Evolutionary conservation across 1,140 invertebrate species (phyloP).

Genomic region (Monochamus saltuarius): DNA sequence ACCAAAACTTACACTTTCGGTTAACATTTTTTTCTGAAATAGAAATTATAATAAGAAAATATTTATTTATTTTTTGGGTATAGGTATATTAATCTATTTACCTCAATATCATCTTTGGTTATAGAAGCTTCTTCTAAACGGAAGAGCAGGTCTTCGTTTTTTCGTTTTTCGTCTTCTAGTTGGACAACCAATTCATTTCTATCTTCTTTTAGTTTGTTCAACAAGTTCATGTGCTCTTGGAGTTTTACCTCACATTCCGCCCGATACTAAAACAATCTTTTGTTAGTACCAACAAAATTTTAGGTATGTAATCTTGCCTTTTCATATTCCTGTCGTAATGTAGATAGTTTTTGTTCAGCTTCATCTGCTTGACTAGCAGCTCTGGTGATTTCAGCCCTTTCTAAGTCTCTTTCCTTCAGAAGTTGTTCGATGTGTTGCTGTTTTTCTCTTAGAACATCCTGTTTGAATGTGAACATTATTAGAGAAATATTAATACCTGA

Average conservation of each 20-base stretch:
- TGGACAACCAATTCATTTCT: slow-evolving; percentile 65
- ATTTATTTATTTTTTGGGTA: neutral
- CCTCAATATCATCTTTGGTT: slow-evolving; percentile 77
- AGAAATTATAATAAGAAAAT: slow-evolving; percentile 18
- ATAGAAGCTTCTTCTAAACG: slow-evolving; percentile 87
- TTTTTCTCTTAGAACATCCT: slow-evolving; percentile 91
- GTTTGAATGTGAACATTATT: neutral
- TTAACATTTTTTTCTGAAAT: slow-evolving; percentile 53
- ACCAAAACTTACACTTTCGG: slow-evolving; percentile 54
- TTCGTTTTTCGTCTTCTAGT: slow-evolving; percentile 83
- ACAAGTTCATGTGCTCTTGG: slow-evolving; percentile 47
- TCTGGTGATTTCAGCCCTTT: slow-evolving; percentile 77
- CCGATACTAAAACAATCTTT: slow-evolving; percentile 51
- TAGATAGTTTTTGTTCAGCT: slow-evolving; percentile 58
- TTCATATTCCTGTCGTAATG: slow-evolving; percentile 58
- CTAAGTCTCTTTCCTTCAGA: slow-evolving; percentile 85
- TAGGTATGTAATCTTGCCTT: slow-evolving; percentile 49
- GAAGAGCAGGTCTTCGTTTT: slow-evolving; percentile 90
- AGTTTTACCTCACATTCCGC: slow-evolving; percentile 59
- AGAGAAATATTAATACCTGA: no score
- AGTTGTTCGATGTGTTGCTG: slow-evolving; percentile 89
- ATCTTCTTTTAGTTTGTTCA: slow-evolving; percentile 64
- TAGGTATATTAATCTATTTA: slow-evolving; percentile 50
- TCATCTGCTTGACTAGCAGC: slow-evolving; percentile 71
- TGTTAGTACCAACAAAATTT: neutral